Conservation (phyloP, 2,113 vertebrate genomes). For the Pterocles gutturalis region DNA sequence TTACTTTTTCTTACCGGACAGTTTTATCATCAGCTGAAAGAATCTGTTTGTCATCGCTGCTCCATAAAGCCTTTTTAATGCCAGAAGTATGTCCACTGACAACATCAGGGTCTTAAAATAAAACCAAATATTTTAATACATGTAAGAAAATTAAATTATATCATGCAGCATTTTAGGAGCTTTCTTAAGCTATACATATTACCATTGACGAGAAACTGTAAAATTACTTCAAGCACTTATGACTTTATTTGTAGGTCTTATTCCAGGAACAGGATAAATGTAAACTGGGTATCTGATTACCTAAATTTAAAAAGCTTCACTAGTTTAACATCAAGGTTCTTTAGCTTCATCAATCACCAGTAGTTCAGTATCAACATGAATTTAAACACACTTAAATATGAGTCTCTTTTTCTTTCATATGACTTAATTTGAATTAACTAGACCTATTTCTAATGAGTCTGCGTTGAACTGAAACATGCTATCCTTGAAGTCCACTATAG, state of each 20-base stretch:
- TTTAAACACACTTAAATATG: background rate
- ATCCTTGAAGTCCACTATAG: background rate
- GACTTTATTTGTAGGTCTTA: background rate
- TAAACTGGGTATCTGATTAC: background rate
- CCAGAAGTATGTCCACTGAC: conserved; percentile 93
- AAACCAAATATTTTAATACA: conserved; percentile 12
- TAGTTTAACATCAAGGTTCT: background rate
- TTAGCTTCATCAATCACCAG: background rate
- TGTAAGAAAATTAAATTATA: background rate
- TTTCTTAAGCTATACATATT: background rate
- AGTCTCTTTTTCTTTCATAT: background rate
- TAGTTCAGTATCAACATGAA: background rate
- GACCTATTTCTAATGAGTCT: background rate
- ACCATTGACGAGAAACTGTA: background rate
- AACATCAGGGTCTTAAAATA: conserved; percentile 86
- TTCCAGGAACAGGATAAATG: background rate
- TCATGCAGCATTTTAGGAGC: background rate
- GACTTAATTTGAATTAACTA: background rate
- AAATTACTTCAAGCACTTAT: background rate
- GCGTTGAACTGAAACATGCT: background rate
- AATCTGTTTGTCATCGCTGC: conserved; percentile 93
- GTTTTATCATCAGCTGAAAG: conserved; percentile 98
- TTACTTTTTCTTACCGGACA: conserved; percentile 83
- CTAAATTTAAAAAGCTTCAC: background rate
- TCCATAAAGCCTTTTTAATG: conserved; percentile 97